Conservation (phyloP, 2,113 vertebrate species). For the Diadophis punctatus region DNA sequence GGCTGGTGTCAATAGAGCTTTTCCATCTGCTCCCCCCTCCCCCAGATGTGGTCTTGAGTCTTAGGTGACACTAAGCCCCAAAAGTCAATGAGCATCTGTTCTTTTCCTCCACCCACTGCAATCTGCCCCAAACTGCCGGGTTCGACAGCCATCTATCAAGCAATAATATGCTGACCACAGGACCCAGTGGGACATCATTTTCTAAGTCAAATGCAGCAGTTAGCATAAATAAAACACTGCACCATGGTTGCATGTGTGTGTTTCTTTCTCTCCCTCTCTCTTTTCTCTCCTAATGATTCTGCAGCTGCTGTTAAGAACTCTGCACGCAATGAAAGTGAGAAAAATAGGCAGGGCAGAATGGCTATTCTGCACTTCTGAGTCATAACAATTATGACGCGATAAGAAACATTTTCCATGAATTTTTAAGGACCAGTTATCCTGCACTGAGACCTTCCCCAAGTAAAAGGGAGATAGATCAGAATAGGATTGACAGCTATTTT, state of each 20-base stretch:
- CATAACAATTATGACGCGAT: slow-evolving; percentile 73
- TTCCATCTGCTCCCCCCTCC: slow-evolving; percentile 75
- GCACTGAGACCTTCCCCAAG: slow-evolving; percentile 59
- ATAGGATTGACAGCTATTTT: slow-evolving; percentile 57
- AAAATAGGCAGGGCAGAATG: slow-evolving; percentile 67
- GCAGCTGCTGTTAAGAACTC: slow-evolving; percentile 74
- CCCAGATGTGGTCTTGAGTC: slow-evolving; percentile 57
- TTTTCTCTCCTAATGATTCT: slow-evolving; percentile 56
- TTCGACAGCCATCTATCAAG: slow-evolving; percentile 90
- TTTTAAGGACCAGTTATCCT: slow-evolving; percentile 72
- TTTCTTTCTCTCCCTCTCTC: neutral
- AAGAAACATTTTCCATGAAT: slow-evolving; percentile 74
- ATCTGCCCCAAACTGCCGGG: slow-evolving; percentile 70
- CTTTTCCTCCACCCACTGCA: slow-evolving; percentile 73
- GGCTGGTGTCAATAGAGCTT: slow-evolving; percentile 53
- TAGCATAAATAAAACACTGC: slow-evolving; percentile 77
- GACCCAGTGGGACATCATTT: slow-evolving; percentile 77
- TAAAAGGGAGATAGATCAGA: slow-evolving; percentile 57
- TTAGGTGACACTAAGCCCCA: slow-evolving; percentile 66
- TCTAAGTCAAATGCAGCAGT: slow-evolving; percentile 77
- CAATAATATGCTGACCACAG: slow-evolving; percentile 76
- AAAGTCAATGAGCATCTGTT: slow-evolving; percentile 81
- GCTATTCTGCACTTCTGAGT: slow-evolving; percentile 74
- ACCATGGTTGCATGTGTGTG: slow-evolving; percentile 3
- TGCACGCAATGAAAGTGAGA: slow-evolving; percentile 70